A percentile compares a stretch with the other conserved stretches of the same genome.
Evolutionary conservation across 2,797 vertebrate species (phyloP).

Genomic region (Luscinia luscinia): DNA sequence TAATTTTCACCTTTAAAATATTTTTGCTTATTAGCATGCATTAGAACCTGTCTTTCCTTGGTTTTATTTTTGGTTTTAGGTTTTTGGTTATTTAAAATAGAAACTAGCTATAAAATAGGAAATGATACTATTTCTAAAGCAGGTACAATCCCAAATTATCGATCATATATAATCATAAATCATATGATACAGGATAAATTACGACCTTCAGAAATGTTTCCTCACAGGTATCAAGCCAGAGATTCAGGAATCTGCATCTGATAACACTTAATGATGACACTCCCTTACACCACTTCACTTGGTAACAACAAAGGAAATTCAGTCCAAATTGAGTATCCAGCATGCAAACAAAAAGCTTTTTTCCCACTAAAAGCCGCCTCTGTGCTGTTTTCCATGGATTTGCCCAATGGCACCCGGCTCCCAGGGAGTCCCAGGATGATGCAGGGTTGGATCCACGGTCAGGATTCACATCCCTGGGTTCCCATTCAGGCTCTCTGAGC

Average conservation of each 20-base stretch:
- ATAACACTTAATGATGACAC: background rate
- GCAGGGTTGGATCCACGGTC: background rate
- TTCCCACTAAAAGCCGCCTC: background rate
- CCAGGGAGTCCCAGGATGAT: background rate
- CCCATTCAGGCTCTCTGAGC: fast-evolving
- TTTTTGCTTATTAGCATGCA: background rate
- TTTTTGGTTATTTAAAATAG: background rate
- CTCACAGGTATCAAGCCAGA: background rate
- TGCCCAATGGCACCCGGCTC: background rate
- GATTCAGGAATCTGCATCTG: background rate
- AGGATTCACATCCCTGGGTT: background rate
- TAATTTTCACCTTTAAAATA: background rate
- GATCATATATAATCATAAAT: background rate
- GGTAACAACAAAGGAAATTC: background rate
- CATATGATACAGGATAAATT: background rate
- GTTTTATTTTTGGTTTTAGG: background rate
- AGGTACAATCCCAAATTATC: background rate
- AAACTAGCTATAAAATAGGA: background rate
- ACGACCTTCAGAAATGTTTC: background rate
- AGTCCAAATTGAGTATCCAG: background rate
- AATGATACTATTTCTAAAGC: background rate
- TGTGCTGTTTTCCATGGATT: background rate
- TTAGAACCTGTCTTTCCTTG: background rate
- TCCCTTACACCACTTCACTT: background rate
- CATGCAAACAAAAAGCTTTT: background rate